phyloP scores from a whole-genome alignment of 2,888 invertebrate genomes.

The Alitta virens region DNA sequence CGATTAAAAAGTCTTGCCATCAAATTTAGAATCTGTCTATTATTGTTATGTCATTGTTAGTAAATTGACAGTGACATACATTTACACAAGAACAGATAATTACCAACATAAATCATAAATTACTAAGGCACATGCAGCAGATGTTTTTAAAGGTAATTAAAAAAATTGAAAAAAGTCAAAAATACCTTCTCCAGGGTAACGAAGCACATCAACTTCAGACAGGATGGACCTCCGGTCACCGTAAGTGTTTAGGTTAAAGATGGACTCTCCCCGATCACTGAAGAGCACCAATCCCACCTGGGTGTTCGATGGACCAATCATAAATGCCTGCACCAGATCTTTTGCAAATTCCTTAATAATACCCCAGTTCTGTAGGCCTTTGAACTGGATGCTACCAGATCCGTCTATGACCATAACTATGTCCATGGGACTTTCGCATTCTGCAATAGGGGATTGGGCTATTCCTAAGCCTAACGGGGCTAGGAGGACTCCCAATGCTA shows the following conservation, averaged over 20 bases:
- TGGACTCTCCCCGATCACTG: not conserved
- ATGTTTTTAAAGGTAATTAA: too few species aligned
- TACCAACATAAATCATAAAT: too few species aligned
- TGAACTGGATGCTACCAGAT: conserved; percentile 5
- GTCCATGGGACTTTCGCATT: not conserved
- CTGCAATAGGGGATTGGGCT: too few species aligned
- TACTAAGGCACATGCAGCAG: too few species aligned
- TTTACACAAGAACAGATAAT: too few species aligned
- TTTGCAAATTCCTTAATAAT: conserved; percentile 7
- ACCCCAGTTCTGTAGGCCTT: conserved; percentile 7
- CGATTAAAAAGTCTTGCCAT: too few species aligned
- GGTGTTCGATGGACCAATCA: not conserved
- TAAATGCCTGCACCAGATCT: not conserved
- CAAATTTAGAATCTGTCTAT: too few species aligned
- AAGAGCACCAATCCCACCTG: conserved; percentile 7
- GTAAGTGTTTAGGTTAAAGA: conserved; percentile 6
- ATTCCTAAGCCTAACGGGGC: too few species aligned
- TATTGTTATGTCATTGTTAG: too few species aligned
- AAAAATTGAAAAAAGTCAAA: too few species aligned
- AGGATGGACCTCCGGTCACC: not conserved
- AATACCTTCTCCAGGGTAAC: not conserved
- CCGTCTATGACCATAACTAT: conserved; percentile 11
- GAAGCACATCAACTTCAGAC: not conserved
- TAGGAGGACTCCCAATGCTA: too few species aligned
- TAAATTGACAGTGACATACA: too few species aligned